These are phyloP conservation scores for Clitarchus hookeri DNA, from an alignment of 2,888 invertebrate species.

Conservation along the genomic window DNA sequence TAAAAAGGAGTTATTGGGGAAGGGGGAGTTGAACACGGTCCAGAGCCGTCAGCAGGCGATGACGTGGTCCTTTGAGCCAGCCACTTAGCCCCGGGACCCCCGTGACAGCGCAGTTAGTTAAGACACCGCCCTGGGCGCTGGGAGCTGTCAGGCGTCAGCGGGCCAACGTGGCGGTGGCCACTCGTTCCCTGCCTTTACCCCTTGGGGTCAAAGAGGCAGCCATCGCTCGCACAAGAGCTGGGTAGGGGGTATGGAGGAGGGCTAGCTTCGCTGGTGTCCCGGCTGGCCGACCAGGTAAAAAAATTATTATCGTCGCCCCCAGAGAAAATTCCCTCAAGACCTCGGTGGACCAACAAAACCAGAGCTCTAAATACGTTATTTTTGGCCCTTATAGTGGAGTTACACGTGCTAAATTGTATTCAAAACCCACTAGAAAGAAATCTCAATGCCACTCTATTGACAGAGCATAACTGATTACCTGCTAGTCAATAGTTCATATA, in stretches of 20 bases:
- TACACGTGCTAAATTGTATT: too few relatives aligned
- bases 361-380: too few relatives aligned
- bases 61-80: not conserved
- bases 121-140: not conserved
- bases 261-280: too few relatives aligned
- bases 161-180: too few relatives aligned
- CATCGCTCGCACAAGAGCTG: not conserved
- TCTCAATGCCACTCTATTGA: too few relatives aligned
- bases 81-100: not conserved
- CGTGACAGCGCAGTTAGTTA: constrained; percentile 1
- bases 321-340: not conserved
- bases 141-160: not conserved
- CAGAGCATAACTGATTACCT: too few relatives aligned
- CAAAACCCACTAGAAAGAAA: too few relatives aligned
- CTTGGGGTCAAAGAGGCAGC: not conserved
- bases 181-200: not conserved
- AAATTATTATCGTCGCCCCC: not conserved
- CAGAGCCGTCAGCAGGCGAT: not conserved
- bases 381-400: too few relatives aligned
- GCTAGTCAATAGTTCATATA: too few relatives aligned
- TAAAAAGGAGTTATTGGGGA: not conserved
- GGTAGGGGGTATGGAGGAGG: not conserved
- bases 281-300: not conserved
- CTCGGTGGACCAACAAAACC: not conserved
- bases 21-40: not conserved